phyloP scores from a whole-genome alignment of 37 sponge, comb jelly and placozoan genomes.

The Halichondria panicea region DNA sequence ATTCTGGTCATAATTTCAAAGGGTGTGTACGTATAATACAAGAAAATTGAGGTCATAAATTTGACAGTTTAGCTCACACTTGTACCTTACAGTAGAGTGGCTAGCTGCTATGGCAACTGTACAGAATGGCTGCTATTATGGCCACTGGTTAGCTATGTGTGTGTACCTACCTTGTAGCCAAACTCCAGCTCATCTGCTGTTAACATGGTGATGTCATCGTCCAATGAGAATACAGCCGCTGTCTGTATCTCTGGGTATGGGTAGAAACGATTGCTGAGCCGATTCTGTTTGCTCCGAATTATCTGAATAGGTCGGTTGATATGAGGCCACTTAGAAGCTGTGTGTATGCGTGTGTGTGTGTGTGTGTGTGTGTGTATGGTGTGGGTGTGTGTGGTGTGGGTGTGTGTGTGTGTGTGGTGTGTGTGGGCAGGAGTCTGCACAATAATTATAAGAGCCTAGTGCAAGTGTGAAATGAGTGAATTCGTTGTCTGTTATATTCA shows the following conservation, averaged over 20 bases:
- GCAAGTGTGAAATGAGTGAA: background rate
- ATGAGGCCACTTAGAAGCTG: constrained; percentile 52
- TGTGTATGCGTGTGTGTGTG: no score
- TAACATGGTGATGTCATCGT: constrained; percentile 84
- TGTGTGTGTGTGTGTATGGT: background rate
- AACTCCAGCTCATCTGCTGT: constrained; percentile 84
- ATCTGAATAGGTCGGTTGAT: constrained; percentile 53
- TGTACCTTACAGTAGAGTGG: no score
- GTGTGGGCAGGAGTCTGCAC: background rate
- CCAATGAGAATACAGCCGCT: constrained; percentile 57
- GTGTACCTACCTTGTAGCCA: constrained; percentile 55
- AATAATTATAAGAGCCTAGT: background rate
- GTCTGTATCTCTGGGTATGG: constrained; percentile 66
- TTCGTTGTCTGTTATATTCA: background rate
- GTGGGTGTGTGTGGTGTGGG: background rate
- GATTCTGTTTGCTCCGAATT: constrained; percentile 51
- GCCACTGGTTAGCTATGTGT: background rate
- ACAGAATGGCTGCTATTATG: no score
- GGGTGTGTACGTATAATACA: no score
- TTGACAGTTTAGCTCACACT: no score
- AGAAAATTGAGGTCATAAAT: no score
- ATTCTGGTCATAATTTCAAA: no score
- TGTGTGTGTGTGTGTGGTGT: background rate
- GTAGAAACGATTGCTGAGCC: constrained; percentile 73
- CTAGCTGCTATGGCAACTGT: no score